A percentile compares a stretch with the other conserved stretches of the same genome.
Conservation (phyloP, 2,113 vertebrate genomes). For the Todiramphus chloris region DNA sequence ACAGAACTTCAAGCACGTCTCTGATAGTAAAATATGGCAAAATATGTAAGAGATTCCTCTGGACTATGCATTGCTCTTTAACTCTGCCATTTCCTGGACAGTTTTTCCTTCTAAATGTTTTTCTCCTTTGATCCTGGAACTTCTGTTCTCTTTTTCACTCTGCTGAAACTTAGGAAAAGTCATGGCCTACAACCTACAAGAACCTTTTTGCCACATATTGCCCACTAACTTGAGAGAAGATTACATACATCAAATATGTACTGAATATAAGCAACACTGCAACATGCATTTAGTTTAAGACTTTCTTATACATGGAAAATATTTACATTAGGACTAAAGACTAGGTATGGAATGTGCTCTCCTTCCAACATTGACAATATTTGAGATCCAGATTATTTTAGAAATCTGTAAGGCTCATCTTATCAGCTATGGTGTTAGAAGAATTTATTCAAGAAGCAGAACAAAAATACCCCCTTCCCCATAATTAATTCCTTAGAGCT, state of each 20-base stretch:
- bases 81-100: background rate
- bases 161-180: background rate
- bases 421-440: background rate
- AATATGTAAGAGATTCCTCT: background rate
- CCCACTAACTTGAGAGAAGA: background rate
- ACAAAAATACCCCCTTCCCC: background rate
- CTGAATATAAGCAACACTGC: background rate
- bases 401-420: background rate
- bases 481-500: background rate
- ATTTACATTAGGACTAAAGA: background rate
- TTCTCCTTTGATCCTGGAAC: background rate
- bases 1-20: background rate
- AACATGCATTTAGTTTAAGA: background rate
- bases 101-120: background rate
- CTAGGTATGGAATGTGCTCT: background rate
- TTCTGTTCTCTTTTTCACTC: background rate
- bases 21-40: background rate
- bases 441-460: background rate
- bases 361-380: background rate
- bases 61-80: background rate
- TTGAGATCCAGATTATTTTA: background rate
- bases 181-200: background rate
- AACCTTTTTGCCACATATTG: background rate
- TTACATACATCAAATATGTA: background rate
- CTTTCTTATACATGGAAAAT: background rate